These are phyloP conservation scores for Schizotus pectinicornis DNA, from an alignment of 2,888 invertebrate species.

Conservation along the genomic window DNA sequence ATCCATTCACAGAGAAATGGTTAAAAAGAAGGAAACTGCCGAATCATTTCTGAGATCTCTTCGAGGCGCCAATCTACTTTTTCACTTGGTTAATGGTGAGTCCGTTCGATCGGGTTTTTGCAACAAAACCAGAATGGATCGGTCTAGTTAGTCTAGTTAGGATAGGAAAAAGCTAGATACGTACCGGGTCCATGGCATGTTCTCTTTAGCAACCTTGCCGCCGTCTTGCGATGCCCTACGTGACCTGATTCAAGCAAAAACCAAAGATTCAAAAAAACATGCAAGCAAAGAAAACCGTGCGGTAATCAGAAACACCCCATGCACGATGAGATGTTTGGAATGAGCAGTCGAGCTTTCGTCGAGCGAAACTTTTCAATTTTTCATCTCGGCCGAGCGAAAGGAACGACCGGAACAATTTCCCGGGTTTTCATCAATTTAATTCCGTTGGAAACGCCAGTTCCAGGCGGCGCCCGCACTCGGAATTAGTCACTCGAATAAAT, in stretches of 20 bases:
- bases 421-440: too few species aligned
- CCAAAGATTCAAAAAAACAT: slow-evolving; percentile 7
- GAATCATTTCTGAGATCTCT: neutral
- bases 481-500: too few species aligned
- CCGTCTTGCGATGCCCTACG: slow-evolving; percentile 86
- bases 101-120: neutral
- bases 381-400: too few species aligned
- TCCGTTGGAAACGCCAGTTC: too few species aligned
- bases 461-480: too few species aligned
- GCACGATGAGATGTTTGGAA: slow-evolving; percentile 1
- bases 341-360: too few species aligned
- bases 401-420: too few species aligned
- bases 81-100: neutral
- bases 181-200: slow-evolving; percentile 53
- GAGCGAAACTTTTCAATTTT: too few species aligned
- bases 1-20: neutral
- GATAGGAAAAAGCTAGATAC: slow-evolving; percentile 34
- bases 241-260: slow-evolving; percentile 69
- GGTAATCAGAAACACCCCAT: slow-evolving; percentile 4
- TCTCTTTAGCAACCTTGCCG: slow-evolving; percentile 61
- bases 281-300: slow-evolving; percentile 6
- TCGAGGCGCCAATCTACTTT: too few species aligned
- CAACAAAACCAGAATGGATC: neutral
- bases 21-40: neutral
- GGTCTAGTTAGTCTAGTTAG: neutral